Evolutionary conservation across 1,140 invertebrate genomes (phyloP).

Genomic region (Drosophila kurseongensis): DNA sequence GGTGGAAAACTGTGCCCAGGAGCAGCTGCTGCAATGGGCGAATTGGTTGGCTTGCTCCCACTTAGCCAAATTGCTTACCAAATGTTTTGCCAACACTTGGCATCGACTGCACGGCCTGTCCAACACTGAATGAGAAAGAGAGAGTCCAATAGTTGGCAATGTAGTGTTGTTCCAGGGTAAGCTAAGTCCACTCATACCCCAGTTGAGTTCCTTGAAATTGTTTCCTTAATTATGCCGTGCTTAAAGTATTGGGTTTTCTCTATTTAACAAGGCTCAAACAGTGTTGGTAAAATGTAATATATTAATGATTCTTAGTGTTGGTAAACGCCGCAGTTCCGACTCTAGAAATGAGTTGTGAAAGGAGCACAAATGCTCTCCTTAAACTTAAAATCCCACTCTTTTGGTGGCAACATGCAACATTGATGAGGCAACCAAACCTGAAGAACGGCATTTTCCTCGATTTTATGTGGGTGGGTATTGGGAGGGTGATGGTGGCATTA

Average conservation of each 20-base stretch:
- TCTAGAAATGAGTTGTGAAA: background rate
- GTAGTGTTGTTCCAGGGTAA: constrained; percentile 14
- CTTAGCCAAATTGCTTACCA: constrained; percentile 16
- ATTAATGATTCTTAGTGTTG: constrained; percentile 1
- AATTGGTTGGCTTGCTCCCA: background rate
- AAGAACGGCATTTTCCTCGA: background rate
- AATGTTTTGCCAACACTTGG: constrained; percentile 15
- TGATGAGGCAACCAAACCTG: constrained; percentile 6
- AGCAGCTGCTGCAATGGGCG: background rate
- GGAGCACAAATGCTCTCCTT: background rate
- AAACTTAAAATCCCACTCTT: background rate
- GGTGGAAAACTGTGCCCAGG: background rate
- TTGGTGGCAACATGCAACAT: constrained; percentile 5
- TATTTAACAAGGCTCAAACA: too few relatives aligned
- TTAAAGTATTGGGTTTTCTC: too few relatives aligned
- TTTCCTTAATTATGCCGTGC: too few relatives aligned
- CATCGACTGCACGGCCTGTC: background rate
- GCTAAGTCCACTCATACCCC: background rate
- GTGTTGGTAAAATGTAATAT: too few relatives aligned
- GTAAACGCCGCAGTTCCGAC: background rate
- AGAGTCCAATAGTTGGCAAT: too few relatives aligned
- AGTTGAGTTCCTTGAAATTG: too few relatives aligned
- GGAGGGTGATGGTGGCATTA: constrained; percentile 24
- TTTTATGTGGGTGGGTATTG: background rate
- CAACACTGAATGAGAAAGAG: constrained; percentile 10